Percentiles rank a stretch among this genome's conserved stretches.
These are phyloP conservation scores for Odontomyia ornata DNA, from an alignment of 2,888 invertebrate species.

Conservation along the genomic window DNA sequence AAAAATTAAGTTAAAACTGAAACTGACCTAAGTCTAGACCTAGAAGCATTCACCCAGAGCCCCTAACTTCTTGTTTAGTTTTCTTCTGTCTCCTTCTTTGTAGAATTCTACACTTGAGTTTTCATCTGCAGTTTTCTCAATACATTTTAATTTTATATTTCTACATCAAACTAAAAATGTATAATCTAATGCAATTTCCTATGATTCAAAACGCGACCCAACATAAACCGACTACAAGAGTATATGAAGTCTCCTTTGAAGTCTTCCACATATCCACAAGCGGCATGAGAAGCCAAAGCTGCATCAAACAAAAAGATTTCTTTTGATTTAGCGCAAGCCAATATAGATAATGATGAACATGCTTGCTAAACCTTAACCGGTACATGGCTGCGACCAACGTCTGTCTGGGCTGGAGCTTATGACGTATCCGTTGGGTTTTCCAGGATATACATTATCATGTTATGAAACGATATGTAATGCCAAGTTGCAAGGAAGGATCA, in stretches of 20 bases:
- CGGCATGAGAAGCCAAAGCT: background rate
- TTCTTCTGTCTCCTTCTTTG: too few species aligned
- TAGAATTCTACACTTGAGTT: too few species aligned
- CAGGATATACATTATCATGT: background rate
- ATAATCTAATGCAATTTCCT: background rate
- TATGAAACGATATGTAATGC: background rate
- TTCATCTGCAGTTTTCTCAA: background rate
- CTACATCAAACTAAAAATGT: too few species aligned
- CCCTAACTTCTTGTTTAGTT: too few species aligned
- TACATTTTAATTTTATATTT: background rate
- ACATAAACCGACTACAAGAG: background rate
- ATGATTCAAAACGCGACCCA: background rate
- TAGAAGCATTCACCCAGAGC: too few species aligned
- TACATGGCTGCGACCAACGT: background rate
- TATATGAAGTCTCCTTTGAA: too few species aligned
- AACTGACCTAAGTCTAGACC: too few species aligned
- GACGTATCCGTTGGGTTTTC: background rate
- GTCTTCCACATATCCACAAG: background rate
- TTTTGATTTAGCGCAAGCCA: background rate
- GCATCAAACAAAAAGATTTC: background rate
- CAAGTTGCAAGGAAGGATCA: background rate
- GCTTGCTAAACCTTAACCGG: background rate
- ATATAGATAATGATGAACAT: conserved; percentile 1
- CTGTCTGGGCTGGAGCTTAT: background rate
- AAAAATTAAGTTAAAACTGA: too few species aligned